Evolutionary conservation across 2,113 vertebrate species (phyloP).

Genomic region (Anhinga anhinga): DNA sequence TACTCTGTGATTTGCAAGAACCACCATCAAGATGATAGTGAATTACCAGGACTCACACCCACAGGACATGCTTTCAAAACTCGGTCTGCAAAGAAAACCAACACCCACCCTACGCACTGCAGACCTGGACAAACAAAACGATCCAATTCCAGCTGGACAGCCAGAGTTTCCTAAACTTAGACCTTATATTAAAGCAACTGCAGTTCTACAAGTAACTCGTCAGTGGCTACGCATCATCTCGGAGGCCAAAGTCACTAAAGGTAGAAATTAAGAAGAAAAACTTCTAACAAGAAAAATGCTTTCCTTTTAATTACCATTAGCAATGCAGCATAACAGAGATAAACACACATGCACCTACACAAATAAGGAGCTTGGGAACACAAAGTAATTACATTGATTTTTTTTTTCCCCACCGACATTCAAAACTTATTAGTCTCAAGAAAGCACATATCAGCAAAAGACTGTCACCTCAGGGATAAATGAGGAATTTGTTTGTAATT

Average conservation of each 20-base stretch:
- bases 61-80: not conserved
- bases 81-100: not conserved
- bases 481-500: constrained; percentile 66
- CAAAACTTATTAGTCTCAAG: constrained; percentile 70
- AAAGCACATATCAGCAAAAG: constrained; percentile 62
- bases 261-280: constrained; percentile 30
- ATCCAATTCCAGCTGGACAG: not conserved
- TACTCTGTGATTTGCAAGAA: accelerated
- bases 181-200: not conserved
- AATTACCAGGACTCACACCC: not conserved
- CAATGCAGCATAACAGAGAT: constrained; percentile 64
- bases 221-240: accelerated
- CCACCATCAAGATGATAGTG: accelerated
- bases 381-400: constrained; percentile 72
- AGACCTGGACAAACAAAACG: not conserved
- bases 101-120: accelerated
- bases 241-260: not conserved
- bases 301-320: constrained; percentile 69
- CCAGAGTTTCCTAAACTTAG: not conserved
- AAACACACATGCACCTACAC: constrained; percentile 32
- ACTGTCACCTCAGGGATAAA: constrained; percentile 67
- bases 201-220: not conserved
- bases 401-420: not conserved
- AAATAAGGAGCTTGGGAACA: constrained; percentile 49
- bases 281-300: constrained; percentile 44